These are phyloP conservation scores for Neosilurus hyrtlii DNA, from an alignment of 2,797 vertebrate genomes.

Conservation along the genomic window DNA sequence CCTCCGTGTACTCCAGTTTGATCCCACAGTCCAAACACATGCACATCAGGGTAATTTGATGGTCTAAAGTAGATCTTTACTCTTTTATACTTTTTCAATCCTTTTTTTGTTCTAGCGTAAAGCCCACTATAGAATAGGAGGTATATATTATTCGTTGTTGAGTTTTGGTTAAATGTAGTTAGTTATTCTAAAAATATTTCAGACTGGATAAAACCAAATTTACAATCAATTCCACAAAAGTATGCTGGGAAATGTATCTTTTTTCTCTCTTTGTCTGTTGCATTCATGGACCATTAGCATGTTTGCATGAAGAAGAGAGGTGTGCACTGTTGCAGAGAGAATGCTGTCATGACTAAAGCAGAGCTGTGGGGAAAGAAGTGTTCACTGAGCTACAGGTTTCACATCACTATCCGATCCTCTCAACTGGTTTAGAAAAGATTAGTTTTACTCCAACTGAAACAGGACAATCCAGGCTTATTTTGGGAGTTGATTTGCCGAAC, in stretches of 20 bases:
- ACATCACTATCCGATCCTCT: neutral
- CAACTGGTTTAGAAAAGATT: neutral
- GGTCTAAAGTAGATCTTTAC: neutral
- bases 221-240: neutral
- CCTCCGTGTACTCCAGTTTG: no score
- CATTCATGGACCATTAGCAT: neutral
- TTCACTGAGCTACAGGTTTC: neutral
- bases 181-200: neutral
- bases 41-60: no score
- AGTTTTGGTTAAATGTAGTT: neutral
- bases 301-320: neutral
- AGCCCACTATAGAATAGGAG: neutral
- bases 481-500: neutral
- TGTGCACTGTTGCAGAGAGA: neutral
- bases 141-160: no score
- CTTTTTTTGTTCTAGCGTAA: neutral
- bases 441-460: neutral
- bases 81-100: slow-evolving; percentile 2
- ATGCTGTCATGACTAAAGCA: neutral
- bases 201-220: neutral
- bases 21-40: no score
- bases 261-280: neutral
- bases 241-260: neutral
- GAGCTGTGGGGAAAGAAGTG: neutral
- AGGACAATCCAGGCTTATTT: neutral